Conservation (phyloP, 2,113 vertebrate species). For the Orientallactaga bullata region DNA sequence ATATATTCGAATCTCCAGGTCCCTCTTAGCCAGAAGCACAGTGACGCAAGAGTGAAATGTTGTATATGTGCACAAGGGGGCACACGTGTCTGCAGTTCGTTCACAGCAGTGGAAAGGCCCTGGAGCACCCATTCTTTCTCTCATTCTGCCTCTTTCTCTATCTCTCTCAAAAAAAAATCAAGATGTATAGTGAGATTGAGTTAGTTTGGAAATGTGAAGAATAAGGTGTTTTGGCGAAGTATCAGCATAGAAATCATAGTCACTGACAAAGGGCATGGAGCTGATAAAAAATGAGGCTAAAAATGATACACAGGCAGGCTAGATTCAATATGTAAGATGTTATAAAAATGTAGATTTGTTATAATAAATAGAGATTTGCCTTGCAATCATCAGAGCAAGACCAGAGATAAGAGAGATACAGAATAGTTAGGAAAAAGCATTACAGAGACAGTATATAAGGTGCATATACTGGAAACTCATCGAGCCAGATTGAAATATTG, state of each 20-base stretch:
- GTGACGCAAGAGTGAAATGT: too few relatives aligned
- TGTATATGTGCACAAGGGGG: too few relatives aligned
- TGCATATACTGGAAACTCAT: background rate
- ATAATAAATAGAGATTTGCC: too few relatives aligned
- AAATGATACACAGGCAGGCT: background rate
- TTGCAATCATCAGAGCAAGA: background rate
- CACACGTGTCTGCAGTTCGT: too few relatives aligned
- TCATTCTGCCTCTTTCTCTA: too few relatives aligned
- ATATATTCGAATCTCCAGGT: too few relatives aligned
- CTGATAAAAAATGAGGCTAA: background rate
- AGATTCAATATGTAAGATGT: background rate
- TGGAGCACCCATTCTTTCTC: too few relatives aligned
- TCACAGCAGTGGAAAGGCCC: too few relatives aligned
- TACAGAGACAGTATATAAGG: background rate
- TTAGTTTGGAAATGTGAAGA: background rate
- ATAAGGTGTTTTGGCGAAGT: background rate
- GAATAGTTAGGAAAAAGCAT: background rate
- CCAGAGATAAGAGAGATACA: background rate
- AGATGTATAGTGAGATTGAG: too few relatives aligned
- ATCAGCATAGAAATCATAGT: background rate
- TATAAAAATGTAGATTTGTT: background rate
- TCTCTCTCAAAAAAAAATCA: too few relatives aligned
- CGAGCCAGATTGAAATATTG: background rate
- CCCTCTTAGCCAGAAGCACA: too few relatives aligned
- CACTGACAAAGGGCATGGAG: background rate